Percentiles rank a stretch among this genome's conserved stretches.
Evolutionary conservation across 2,113 vertebrate genomes (phyloP).

Genomic region (Girardinichthys multiradiatus): DNA sequence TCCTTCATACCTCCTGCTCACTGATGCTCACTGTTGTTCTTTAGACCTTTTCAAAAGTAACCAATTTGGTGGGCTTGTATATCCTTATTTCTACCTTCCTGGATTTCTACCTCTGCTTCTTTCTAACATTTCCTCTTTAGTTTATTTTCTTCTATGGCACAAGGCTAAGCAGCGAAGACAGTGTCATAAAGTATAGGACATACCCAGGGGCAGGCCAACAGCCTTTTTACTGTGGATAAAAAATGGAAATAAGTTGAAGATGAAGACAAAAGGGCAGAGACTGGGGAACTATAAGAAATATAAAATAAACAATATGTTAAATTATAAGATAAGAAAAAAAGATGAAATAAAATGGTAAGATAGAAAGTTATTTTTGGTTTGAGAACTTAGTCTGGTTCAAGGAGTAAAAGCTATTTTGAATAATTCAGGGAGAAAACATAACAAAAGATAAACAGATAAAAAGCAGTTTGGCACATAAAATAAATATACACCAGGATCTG

Average conservation of each 20-base stretch:
- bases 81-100: conserved; percentile 36
- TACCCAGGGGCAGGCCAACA: conserved; percentile 57
- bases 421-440: too few relatives aligned
- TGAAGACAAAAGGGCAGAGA: conserved; percentile 45
- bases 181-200: conserved; percentile 65
- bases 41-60: conserved; percentile 16
- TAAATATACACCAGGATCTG: too few relatives aligned
- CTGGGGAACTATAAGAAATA: conserved; percentile 46
- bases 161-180: conserved; percentile 61
- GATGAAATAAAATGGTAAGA: not conserved
- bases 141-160: conserved; percentile 69
- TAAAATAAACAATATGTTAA: conserved; percentile 50
- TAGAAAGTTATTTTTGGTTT: not conserved
- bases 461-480: too few relatives aligned
- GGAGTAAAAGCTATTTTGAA: too few relatives aligned
- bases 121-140: conserved; percentile 27
- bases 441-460: too few relatives aligned
- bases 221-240: conserved; percentile 49
- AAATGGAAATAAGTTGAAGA: conserved; percentile 55
- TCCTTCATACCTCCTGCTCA: conserved; percentile 14
- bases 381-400: too few relatives aligned
- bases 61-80: conserved; percentile 40
- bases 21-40: not conserved
- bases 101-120: conserved; percentile 22
- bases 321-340: conserved; percentile 48